Base-by-base conservation (phyloP, 2,113 vertebrate species). In the Cyanoderma ruficeps region DNA sequence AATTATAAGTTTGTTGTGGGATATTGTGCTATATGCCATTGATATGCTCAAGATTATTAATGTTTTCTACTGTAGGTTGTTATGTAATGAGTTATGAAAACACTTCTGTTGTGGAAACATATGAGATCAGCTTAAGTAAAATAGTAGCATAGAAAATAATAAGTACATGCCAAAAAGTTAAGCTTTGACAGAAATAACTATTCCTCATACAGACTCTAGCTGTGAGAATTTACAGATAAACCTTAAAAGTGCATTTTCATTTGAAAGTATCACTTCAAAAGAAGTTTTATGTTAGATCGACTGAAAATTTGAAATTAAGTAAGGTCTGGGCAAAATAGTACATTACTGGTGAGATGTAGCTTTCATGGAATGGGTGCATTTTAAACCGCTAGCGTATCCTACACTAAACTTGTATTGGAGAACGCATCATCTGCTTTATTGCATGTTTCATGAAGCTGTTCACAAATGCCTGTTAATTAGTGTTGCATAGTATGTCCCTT, bases 361-460 rank as follows among this genome's bases (percentile, higher is more conserved):
- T 85, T 76, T 85, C 30, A 67, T 57, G 20, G 42, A 85, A 85
- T 85, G 24, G 61, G 42, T 85, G 57, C 35, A 50, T 86, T 86
- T 76, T 18, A 50, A 76, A 75, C 19, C 5, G 2, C 63, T 77
- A 33, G 39, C 39, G 7, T 87, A 78, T 78, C 72, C 84, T 69
- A 53, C 55, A 53, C 46, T 23, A 53, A 78, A 78, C 64, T 78
- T 86, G 44, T 53, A 78, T 67, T 85, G 16, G 60, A 65, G 60
- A 85, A 49, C 67, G 70, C 44, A 75, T 85, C 59, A 84, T 64
- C 50, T 99, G 99, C 99, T 99, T 99, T 98, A 99, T 98, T 98
- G 99, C 99, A 99, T 99, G 99, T 99, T 98, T 99, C 99, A 99
- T 99, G 98, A 98, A 98, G 99, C 98, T 99, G 98, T 99, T 99